Evolutionary conservation across 1,140 invertebrate genomes (phyloP), one percentile per base, ranked within the genome.

Genomic region (Sitophilus oryzae): DNA sequence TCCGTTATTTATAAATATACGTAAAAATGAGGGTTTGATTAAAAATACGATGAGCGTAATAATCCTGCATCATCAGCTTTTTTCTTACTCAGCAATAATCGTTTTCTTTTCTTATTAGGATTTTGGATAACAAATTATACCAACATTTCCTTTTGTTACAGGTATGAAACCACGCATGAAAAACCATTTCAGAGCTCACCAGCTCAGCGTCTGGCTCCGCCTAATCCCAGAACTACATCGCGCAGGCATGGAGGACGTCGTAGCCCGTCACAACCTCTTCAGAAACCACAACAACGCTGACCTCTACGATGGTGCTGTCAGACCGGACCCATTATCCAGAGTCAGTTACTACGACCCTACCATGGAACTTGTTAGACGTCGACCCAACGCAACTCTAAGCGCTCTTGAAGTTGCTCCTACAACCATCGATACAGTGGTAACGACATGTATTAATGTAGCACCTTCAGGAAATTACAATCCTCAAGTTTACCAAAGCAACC

Each of bases 131-230:
- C n/a, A n/a, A n/a, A n/a, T n/a, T 19, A 8, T 11, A 22, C 14
- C 22, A 44, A 19, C 6, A n/a, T 40, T 9, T 48, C 41, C 18
- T 15, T 41, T 69, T 69, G 52, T 75, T 73, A 1, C 76, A 93
- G 90, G 88, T 51, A 85, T 90, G 80, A 92, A 91, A 72, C 88
- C 89, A 1, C 82, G 86, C 63, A 83, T 92, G 74, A 91, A 93
- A 68, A 93, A 95, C 72, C 94, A 96, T 71, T 96, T 93, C 73
- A 79, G 93, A 18, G 91, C 91, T 10, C 90, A 93, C 73, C 91
- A 95, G 67, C 76, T 96, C 16, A 94, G 92, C 3, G 91, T 97
- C 40, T 97, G 94, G 94, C 74, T 93, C 10, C 82, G 91, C 34
- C 78, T 96, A 6, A 89, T 98, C 38, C 94, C 94, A 0, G 91